phyloP scores from a whole-genome alignment of 2,888 invertebrate genomes.

The Pherbina coryleti region DNA sequence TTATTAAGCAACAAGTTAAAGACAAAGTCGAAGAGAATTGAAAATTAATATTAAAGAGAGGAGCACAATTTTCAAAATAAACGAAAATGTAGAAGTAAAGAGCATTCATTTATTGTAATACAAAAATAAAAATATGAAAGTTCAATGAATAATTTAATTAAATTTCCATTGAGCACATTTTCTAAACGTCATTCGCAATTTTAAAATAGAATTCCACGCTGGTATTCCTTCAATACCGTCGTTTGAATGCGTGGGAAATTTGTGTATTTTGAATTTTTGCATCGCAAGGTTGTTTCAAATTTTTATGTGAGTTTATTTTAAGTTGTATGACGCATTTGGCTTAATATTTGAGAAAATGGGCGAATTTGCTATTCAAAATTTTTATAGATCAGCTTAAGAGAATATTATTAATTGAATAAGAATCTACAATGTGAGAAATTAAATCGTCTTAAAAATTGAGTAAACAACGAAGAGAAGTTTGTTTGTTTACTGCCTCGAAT shows the following conservation, averaged over 20 bases:
- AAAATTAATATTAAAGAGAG: neutral
- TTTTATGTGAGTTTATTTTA: constrained; percentile 2
- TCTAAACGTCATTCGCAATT: neutral
- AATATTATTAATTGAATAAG: neutral
- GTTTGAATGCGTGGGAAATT: constrained; percentile 8
- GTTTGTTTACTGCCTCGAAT: no score
- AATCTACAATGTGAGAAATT: neutral
- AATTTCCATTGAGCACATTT: neutral
- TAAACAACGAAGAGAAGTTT: no score
- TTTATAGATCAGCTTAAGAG: neutral
- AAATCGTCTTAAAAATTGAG: neutral
- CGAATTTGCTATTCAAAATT: neutral
- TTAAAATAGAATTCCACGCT: neutral
- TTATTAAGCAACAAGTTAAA: neutral
- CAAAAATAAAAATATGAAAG: neutral
- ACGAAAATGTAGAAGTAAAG: neutral
- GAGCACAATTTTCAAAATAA: neutral
- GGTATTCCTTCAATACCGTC: neutral
- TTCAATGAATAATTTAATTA: neutral
- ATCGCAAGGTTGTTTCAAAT: constrained; percentile 2
- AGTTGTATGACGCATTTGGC: constrained; percentile 21
- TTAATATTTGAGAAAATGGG: neutral
- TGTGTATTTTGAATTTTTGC: constrained; percentile 9
- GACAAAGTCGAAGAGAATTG: neutral
- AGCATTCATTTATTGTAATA: neutral